Base-by-base conservation (phyloP, 2,888 invertebrate species). In the Metacarcinus magister region DNA sequence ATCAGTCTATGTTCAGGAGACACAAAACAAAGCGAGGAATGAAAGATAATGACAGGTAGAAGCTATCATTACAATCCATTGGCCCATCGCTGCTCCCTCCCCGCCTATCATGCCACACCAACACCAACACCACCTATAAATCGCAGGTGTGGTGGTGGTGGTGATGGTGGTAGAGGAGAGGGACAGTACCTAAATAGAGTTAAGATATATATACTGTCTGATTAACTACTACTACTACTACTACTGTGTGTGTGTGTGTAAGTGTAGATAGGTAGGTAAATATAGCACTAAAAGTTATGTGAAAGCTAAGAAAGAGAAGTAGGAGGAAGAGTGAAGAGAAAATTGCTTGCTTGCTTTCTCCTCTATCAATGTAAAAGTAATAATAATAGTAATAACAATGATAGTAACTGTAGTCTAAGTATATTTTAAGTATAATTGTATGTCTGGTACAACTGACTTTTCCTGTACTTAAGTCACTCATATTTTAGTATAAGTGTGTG, bases 61-160 rank as follows among this genome's bases (percentile, higher is more conserved):
- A n/a, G 23, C 67, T n/a, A n/a, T 67, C n/a, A 67, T n/a, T 67
- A 67, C 67, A n/a, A 67, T 67, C 67, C 67, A n/a, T 67, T 67
- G 23, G n/a, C 19, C 67, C n/a, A n/a, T 23, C 67, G 19, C n/a
- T 67, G 67, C 67, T 67, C 67, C 67, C 67, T 7, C n/a, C n/a
- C 23, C n/a, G 67, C 67, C 67, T 67, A n/a, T 67, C 67, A 67
- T 67, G 23, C n/a, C 67, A 67, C 67, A 23, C n/a, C n/a, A 23
- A 67, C 67, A 67, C 67, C 67, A n/a, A 2, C n/a, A 67, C 67
- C 4, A 67, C n/a, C 67, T n/a, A 67, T 67, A 67, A 67, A 67
- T 67, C 67, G n/a, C 67, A 5, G 23, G 19, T 7, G 67, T 23
- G 67, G 5, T 67, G 4, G n/a, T n/a, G n/a, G 23, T 23, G n/a